phyloP scores from a whole-genome alignment of 2,113 vertebrate species.

The Stegastes partitus region DNA sequence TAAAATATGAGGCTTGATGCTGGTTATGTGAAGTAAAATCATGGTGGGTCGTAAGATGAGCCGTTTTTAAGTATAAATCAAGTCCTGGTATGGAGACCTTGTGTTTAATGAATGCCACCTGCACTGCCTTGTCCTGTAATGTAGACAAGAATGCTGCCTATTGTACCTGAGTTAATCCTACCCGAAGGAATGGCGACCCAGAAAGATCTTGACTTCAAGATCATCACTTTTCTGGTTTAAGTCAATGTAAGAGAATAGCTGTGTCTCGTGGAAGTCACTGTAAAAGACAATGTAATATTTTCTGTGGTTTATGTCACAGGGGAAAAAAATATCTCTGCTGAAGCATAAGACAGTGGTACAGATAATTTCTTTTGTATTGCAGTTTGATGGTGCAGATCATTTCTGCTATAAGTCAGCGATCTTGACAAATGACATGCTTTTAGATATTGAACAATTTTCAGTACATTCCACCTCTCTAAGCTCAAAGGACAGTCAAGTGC shows the following conservation, averaged over 20 bases:
- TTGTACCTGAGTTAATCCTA: constrained; percentile 46
- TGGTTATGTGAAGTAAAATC: constrained; percentile 64
- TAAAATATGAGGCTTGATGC: background rate
- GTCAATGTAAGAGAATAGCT: constrained; percentile 29
- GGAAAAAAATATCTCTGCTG: constrained; percentile 15
- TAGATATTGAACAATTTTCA: constrained; percentile 41
- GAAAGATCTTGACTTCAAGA: constrained; percentile 24
- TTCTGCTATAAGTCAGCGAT: constrained; percentile 41
- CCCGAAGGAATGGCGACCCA: constrained; percentile 40
- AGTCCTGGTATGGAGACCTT: constrained; percentile 67
- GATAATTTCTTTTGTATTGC: constrained; percentile 49
- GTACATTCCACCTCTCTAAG: background rate
- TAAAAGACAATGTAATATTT: constrained; percentile 50
- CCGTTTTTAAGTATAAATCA: constrained; percentile 43
- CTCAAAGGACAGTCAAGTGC: constrained; percentile 17
- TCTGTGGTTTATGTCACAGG: constrained; percentile 37
- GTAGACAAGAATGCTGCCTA: constrained; percentile 76
- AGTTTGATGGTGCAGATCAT: constrained; percentile 46
- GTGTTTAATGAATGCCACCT: constrained; percentile 69
- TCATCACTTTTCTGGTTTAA: constrained; percentile 37
- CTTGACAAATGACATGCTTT: constrained; percentile 54
- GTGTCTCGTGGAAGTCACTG: constrained; percentile 25
- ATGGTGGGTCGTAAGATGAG: constrained; percentile 18
- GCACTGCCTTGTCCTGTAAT: constrained; percentile 67
- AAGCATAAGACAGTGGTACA: constrained; percentile 34